Evolutionary conservation across 1,140 invertebrate species (phyloP), one percentile per base, ranked within the genome.

Genomic region (Reticulitermes speratus): DNA sequence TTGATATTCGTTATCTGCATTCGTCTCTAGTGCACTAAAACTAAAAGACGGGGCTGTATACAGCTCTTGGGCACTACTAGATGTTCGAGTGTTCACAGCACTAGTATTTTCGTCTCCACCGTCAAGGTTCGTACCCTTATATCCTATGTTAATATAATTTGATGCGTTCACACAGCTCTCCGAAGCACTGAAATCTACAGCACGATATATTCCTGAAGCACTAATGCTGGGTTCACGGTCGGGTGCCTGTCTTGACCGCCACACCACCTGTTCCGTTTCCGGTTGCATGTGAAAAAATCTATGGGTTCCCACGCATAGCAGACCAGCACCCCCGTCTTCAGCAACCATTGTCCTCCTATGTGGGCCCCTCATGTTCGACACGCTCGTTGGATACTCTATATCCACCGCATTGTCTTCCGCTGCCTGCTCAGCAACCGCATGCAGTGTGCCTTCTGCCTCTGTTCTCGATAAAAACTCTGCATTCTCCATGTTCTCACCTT

Each of bases 181-280:
- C 9, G 48, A 11, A 19, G 52, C 52, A 55, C 52, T 55, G 19
- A 55, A 1, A 21, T 30, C 65, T 75, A 25, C 65, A 30, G 25
- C 7, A 55, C 19, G 52, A 55, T 55, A 55, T 2, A 55, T 55
- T 55, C 19, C 52, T 55, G 14, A 5, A 8, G 65, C 9, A 30
- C 65, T 75, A 75, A 75, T 30, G 65, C 25, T 75, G n/a, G 65
- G 65, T 19, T 75, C 65, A 75, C n/a, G 65, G 65, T 75, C 65
- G 65, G n/a, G n/a, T 30, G 65, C 25, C n/a, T 25, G 25, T 75
- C 65, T 75, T 75, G 65, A 75, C 65, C 65, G 25, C 65, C 65
- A 11, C 65, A 30, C 65, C 65, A 12, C 65, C 65, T 75, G 65
- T 75, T 75, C 65, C 65, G 65, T 75, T 75, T 75, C 65, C 65